Evolutionary conservation across 64 coral and sea anemone genomes (phyloP).

Genomic region (Dendrophyllia cribrosa): DNA sequence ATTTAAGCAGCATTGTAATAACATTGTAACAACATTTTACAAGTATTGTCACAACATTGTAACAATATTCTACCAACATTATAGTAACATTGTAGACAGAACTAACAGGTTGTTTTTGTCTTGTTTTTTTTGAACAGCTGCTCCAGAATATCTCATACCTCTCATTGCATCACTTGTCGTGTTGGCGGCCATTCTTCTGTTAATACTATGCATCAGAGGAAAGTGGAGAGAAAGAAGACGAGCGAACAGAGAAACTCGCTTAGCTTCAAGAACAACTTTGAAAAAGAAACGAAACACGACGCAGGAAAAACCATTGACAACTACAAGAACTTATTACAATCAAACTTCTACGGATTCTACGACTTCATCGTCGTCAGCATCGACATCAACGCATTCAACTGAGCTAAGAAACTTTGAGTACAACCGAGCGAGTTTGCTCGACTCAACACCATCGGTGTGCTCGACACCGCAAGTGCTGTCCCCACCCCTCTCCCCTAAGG

Average conservation of each 20-base stretch:
- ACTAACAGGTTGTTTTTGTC: not conserved
- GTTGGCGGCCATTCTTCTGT: slow-evolving; percentile 83
- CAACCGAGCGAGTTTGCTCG: slow-evolving; percentile 90
- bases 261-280: slow-evolving; percentile 52
- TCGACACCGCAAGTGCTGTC: slow-evolving; percentile 85
- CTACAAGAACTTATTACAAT: slow-evolving; percentile 84
- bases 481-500: slow-evolving; percentile 88
- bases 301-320: slow-evolving; percentile 62
- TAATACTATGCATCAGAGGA: slow-evolving; percentile 92
- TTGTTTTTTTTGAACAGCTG: slow-evolving; percentile 42
- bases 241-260: slow-evolving; percentile 57
- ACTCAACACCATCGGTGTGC: slow-evolving; percentile 75
- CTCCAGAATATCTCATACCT: slow-evolving; percentile 86
- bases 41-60: too few species aligned
- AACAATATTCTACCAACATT: too few species aligned
- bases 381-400: slow-evolving; percentile 85
- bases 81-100: not conserved
- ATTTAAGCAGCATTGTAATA: too few species aligned
- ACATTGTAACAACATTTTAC: too few species aligned
- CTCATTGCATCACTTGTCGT: slow-evolving; percentile 92
- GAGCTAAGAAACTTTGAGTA: slow-evolving; percentile 96
- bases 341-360: slow-evolving; percentile 88
- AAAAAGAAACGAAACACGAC: slow-evolving; percentile 78
- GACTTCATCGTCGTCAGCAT: slow-evolving; percentile 54
- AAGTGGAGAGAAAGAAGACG: slow-evolving; percentile 82